Conservation (phyloP, 1,140 invertebrate species). For the Melitaea cinxia region DNA sequence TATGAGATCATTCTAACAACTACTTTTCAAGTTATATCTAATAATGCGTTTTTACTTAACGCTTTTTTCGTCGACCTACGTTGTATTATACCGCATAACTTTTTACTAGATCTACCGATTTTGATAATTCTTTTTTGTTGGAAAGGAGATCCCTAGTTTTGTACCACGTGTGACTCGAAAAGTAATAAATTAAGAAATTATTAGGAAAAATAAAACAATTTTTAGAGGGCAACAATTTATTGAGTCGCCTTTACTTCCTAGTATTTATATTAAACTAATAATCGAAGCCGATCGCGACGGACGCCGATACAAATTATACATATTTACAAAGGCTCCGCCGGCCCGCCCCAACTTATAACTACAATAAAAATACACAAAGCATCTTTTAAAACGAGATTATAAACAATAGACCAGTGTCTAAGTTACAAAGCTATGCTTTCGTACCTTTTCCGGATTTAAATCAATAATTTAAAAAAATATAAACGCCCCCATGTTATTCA, state of each 20-base stretch:
- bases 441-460: background rate
- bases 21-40: no score
- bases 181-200: background rate
- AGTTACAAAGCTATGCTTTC: slow-evolving; percentile 25
- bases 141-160: no score
- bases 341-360: slow-evolving; percentile 9
- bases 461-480: slow-evolving; percentile 8
- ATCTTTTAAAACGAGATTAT: slow-evolving; percentile 32
- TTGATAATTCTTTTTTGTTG: no score
- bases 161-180: no score
- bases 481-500: slow-evolving; percentile 16
- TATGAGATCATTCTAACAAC: no score
- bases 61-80: no score
- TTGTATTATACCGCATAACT: no score
- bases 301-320: slow-evolving; percentile 27
- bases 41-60: no score
- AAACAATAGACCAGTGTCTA: slow-evolving; percentile 26
- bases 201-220: slow-evolving; percentile 5
- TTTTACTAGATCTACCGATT: no score
- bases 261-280: slow-evolving; percentile 26
- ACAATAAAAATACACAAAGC: slow-evolving; percentile 31
- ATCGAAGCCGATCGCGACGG: background rate
- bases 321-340: slow-evolving; percentile 11
- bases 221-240: slow-evolving; percentile 27
- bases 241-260: slow-evolving; percentile 25